Conservation (phyloP, 2,113 vertebrate species). For the Macrotis lagotis region DNA sequence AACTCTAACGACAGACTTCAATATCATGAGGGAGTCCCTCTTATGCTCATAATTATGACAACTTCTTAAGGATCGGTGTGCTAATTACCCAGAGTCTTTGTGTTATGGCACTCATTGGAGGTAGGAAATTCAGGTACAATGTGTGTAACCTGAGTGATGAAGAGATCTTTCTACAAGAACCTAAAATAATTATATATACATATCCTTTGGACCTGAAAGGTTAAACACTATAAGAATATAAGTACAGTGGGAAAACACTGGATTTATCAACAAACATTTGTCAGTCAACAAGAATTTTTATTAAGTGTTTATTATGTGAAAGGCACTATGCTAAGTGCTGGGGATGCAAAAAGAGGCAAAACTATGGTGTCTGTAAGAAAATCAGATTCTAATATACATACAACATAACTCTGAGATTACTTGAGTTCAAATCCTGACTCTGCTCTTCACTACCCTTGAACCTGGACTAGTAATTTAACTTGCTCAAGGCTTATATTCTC, state of each 20-base stretch:
- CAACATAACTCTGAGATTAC: too few species aligned
- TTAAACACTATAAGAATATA: background rate
- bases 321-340: too few species aligned
- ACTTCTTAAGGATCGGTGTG: background rate
- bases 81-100: background rate
- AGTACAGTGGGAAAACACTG: background rate
- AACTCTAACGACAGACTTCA: background rate
- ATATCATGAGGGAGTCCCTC: background rate
- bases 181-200: too few species aligned
- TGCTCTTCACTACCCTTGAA: too few species aligned
- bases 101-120: background rate
- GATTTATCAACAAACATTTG: background rate
- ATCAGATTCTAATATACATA: too few species aligned
- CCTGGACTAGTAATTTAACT: too few species aligned
- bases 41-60: background rate
- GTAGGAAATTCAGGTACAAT: background rate
- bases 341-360: too few species aligned
- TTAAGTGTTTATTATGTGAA: too few species aligned
- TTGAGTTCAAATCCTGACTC: too few species aligned
- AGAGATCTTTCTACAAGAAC: background rate
- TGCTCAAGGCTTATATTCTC: too few species aligned
- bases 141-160: background rate
- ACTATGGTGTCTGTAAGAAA: too few species aligned
- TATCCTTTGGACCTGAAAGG: background rate
- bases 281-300: too few species aligned